These are phyloP conservation scores for Parambassis ranga DNA, from an alignment of 2,797 vertebrate genomes.

Conservation along the genomic window DNA sequence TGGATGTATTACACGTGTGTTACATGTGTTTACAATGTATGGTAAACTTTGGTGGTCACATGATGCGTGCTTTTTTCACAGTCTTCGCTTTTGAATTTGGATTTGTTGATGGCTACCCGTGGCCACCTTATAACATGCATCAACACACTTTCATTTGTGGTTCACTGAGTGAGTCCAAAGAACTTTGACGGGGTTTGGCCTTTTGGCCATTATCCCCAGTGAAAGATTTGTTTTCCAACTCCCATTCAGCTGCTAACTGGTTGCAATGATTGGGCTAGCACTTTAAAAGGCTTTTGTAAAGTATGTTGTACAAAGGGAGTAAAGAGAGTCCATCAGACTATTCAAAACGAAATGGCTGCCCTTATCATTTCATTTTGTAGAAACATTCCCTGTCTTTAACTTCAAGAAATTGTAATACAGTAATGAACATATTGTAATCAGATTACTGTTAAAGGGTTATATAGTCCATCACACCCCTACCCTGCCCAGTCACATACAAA, in stretches of 20 bases:
- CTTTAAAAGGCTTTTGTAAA: slow-evolving; percentile 24
- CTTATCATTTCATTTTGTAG: background rate
- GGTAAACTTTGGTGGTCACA: background rate
- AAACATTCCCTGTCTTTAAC: background rate
- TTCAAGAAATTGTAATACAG: background rate
- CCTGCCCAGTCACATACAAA: slow-evolving; percentile 22
- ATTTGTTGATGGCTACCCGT: slow-evolving; percentile 52
- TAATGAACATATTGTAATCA: background rate
- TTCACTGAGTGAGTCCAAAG: slow-evolving; percentile 87
- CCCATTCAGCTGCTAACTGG: slow-evolving; percentile 77
- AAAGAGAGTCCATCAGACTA: background rate
- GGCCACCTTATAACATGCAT: slow-evolving; percentile 73
- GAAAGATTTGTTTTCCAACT: slow-evolving; percentile 87
- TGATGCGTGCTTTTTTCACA: slow-evolving; percentile 2
- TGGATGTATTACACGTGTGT: background rate
- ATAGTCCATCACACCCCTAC: slow-evolving; percentile 14
- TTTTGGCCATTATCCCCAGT: slow-evolving; percentile 88
- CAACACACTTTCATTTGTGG: slow-evolving; percentile 87
- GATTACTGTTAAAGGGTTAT: slow-evolving; percentile 13
- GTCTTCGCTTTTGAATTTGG: slow-evolving; percentile 21
- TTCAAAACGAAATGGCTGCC: background rate
- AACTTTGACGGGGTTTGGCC: slow-evolving; percentile 87
- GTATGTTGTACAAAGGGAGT: background rate
- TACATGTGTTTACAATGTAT: background rate
- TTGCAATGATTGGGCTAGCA: slow-evolving; percentile 25